phyloP scores from a whole-genome alignment of 2,113 vertebrate genomes.

The Macheiramphus alcinus region DNA sequence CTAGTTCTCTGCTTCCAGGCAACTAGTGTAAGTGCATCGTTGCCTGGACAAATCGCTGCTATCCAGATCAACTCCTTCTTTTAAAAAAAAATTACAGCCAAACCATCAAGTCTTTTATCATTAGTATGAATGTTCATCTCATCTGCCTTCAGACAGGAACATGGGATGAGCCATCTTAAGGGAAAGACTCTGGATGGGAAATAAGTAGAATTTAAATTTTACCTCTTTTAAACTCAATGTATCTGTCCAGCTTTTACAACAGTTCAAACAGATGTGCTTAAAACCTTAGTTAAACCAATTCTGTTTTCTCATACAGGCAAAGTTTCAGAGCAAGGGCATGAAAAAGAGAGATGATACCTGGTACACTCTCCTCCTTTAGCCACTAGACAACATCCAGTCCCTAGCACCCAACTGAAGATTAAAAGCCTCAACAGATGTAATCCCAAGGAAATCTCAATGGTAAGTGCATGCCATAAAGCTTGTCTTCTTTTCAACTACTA shows the following conservation, averaged over 20 bases:
- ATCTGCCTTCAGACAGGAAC: neutral
- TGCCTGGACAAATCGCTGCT: neutral
- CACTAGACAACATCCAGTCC: accelerated
- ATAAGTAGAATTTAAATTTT: neutral
- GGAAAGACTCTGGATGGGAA: neutral
- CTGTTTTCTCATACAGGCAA: neutral
- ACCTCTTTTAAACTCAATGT: neutral
- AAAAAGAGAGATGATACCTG: neutral
- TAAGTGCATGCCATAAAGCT: neutral
- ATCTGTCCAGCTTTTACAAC: neutral
- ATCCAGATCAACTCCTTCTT: neutral
- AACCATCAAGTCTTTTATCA: neutral
- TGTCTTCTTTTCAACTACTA: neutral
- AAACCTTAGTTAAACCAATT: neutral
- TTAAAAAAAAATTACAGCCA: neutral
- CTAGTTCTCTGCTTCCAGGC: neutral
- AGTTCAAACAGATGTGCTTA: neutral
- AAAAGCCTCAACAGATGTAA: neutral
- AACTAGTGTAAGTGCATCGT: neutral
- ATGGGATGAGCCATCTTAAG: neutral
- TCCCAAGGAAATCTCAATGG: neutral
- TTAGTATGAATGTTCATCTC: neutral
- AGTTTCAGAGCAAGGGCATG: neutral
- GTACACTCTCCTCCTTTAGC: neutral
- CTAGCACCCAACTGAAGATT: neutral